Evolutionary conservation across 2,113 vertebrate species (phyloP).

Genomic region (Pandion haliaetus): DNA sequence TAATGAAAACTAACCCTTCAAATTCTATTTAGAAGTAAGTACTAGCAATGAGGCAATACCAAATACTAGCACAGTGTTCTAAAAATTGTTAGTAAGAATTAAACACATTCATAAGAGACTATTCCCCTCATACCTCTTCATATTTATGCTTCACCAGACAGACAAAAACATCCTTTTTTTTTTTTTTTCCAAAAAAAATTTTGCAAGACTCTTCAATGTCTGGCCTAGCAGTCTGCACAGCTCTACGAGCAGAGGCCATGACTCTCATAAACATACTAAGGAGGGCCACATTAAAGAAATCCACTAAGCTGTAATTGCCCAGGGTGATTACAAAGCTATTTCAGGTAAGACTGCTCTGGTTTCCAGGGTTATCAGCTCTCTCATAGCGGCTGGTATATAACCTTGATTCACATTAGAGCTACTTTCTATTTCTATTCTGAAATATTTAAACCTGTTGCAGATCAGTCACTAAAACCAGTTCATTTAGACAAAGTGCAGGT

Average conservation of each 20-base stretch:
- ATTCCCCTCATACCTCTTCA: not conserved
- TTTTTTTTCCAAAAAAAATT: accelerated
- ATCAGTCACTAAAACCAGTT: not conserved
- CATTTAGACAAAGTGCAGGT: not conserved
- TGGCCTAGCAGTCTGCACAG: no score
- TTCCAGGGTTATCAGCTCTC: not conserved
- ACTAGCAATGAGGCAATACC: not conserved
- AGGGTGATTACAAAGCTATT: not conserved
- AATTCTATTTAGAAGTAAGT: not conserved
- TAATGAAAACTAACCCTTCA: not conserved
- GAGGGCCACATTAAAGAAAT: not conserved
- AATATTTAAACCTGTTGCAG: not conserved
- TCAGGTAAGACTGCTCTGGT: not conserved
- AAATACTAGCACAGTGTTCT: not conserved
- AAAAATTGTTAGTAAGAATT: not conserved
- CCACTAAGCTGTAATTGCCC: not conserved
- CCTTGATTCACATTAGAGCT: not conserved
- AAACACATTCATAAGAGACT: not conserved
- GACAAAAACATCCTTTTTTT: not conserved
- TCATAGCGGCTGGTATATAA: not conserved
- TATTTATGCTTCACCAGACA: not conserved
- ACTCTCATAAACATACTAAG: not conserved
- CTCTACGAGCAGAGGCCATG: not conserved
- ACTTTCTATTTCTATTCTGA: not conserved
- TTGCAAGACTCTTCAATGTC: not conserved